Evolutionary conservation across 1,140 invertebrate species (phyloP).

Genomic region (Diorhabda sublineata): DNA sequence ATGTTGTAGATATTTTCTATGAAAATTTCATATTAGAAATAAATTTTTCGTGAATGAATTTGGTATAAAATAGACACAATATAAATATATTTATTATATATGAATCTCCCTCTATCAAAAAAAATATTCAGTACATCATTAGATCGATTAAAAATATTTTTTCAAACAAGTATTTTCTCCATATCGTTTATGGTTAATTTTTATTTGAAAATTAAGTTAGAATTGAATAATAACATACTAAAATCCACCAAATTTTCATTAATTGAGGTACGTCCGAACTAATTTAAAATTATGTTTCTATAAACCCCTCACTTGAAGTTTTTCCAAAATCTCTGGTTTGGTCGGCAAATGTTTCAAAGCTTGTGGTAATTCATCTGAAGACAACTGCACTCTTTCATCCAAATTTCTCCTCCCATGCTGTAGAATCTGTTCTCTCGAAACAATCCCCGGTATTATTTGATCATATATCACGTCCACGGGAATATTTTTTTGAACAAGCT

Average conservation of each 20-base stretch:
- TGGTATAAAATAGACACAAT: no score
- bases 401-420: conserved; percentile 32
- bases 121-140: no score
- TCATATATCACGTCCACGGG: conserved; percentile 44
- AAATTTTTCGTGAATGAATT: no score
- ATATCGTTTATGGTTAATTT: background rate
- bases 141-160: no score
- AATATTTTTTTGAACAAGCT: conserved; percentile 31
- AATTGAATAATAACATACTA: background rate
- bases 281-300: conserved; percentile 10
- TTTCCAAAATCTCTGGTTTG: conserved; percentile 14
- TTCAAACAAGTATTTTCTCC: background rate
- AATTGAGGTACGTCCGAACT: background rate
- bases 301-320: background rate
- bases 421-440: conserved; percentile 20
- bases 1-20: no score
- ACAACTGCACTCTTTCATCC: conserved; percentile 38
- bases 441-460: conserved; percentile 27
- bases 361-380: conserved; percentile 30
- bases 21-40: no score
- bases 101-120: no score
- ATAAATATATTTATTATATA: no score
- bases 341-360: conserved; percentile 28
- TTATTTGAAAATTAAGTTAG: background rate
- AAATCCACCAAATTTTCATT: background rate